These are phyloP conservation scores for Eulemur rubriventer DNA, from an alignment of 2,797 vertebrate species.

Conservation along the genomic window DNA sequence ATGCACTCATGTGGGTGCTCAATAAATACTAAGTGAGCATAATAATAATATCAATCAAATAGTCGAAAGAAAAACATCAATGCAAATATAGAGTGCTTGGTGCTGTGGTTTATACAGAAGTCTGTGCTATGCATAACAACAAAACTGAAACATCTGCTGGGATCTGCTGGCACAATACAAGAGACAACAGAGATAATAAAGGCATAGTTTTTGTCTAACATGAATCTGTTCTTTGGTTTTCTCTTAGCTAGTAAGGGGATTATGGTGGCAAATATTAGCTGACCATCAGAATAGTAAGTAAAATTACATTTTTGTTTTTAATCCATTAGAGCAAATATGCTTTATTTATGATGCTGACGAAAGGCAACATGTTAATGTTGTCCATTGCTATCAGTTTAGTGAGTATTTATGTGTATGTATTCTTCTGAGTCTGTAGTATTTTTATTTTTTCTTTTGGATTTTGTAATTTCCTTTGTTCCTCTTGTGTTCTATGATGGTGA, in stretches of 20 bases:
- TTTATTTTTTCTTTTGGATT: not conserved
- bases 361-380: not conserved
- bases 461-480: not conserved
- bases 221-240: slow-evolving; percentile 24
- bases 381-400: not conserved
- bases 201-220: slow-evolving; percentile 27
- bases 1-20: slow-evolving; percentile 13
- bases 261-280: slow-evolving; percentile 46
- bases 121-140: slow-evolving; percentile 41
- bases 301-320: slow-evolving; percentile 6
- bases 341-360: slow-evolving; percentile 8
- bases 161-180: slow-evolving; percentile 3
- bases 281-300: slow-evolving; percentile 14
- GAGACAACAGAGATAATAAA: slow-evolving; percentile 50
- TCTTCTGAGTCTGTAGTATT: not conserved
- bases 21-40: slow-evolving; percentile 60
- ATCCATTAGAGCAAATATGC: not conserved
- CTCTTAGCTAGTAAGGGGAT: not conserved
- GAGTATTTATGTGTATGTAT: not conserved
- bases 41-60: slow-evolving; percentile 61
- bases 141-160: slow-evolving; percentile 61
- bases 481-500: not conserved
- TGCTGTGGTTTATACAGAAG: slow-evolving; percentile 22
- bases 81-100: not conserved
- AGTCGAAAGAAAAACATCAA: slow-evolving; percentile 29